These are phyloP conservation scores for Plagiodera versicolora DNA, from an alignment of 2,888 invertebrate genomes.

Conservation along the genomic window DNA sequence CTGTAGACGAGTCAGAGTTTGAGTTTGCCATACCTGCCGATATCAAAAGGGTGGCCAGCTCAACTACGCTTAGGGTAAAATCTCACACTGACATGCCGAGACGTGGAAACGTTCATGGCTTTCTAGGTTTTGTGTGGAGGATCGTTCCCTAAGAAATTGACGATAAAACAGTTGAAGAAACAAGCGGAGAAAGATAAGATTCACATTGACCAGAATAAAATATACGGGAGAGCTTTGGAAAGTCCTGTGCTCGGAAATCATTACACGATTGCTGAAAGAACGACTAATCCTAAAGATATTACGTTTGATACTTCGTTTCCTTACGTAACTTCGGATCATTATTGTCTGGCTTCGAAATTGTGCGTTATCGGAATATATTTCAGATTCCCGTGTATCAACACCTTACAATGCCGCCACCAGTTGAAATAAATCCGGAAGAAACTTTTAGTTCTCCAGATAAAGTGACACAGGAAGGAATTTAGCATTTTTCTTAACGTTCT, in stretches of 20 bases:
- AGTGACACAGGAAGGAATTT: no score
- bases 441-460: no score
- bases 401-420: slow-evolving; percentile 20
- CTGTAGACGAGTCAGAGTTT: slow-evolving; percentile 49
- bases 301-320: slow-evolving; percentile 65
- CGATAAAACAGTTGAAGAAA: slow-evolving; percentile 56
- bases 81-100: no score
- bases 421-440: neutral
- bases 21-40: slow-evolving; percentile 71
- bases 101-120: no score
- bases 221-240: slow-evolving; percentile 60
- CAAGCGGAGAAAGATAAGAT: slow-evolving; percentile 55
- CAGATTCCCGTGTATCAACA: slow-evolving; percentile 23
- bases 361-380: no score
- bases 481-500: no score
- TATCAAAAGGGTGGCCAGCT: slow-evolving; percentile 72
- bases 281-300: slow-evolving; percentile 57
- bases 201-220: slow-evolving; percentile 51
- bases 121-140: slow-evolving; percentile 50
- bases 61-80: slow-evolving; percentile 72
- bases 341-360: no score
- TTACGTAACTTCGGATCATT: slow-evolving; percentile 49
- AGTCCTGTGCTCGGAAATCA: slow-evolving; percentile 64
- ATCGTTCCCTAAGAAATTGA: slow-evolving; percentile 54
- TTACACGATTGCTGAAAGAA: slow-evolving; percentile 60